Evolutionary conservation across 2,888 invertebrate species (phyloP), one percentile per base, ranked within the genome.

Genomic region (Trichacis sp.): DNA sequence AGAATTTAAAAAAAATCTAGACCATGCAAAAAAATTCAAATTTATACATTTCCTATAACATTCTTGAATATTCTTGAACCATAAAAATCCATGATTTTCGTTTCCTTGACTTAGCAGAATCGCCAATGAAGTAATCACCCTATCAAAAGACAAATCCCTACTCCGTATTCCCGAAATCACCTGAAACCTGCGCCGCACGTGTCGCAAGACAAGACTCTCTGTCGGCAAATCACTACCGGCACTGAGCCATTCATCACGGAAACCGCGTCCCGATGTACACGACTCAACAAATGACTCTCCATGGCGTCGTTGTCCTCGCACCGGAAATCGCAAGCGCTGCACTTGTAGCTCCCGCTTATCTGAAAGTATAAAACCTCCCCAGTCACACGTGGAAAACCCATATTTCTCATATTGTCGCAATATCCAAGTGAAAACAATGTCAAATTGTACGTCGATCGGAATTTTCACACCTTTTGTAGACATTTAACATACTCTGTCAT

Each of bases 161-260:
- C n/a, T 33, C 5, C 33, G 2, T 9, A 15, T 40, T 40, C 14
- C 6, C 8, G 9, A 15, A 12, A 18, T 60, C 66, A 74, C 74
- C 90, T 87, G 79, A 95, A 96, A 33, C 87, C 86, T 75, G 88
- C 86, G 8, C 81, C 80, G 79, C 96, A 96, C 15, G 88, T 88
- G 1, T 84, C 84, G 79, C 96, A 96, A 63, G 85, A 84, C 2
- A 92, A 80, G 0, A 87, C 85, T 1, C 87, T 86, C 61, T 90
- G 89, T 76, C 91, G 91, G 66, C 91, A 88, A 59, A 94, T 91
- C 24, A 91, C 88, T 48, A 94, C 91, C 1, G 94, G 94, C 77
- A 94, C 92, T 0, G 93, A 93, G 73, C 92, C 88, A 78, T 93
- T 93, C 67, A 94, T 91, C 12, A 90, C 91, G 1, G 90, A 87